These are phyloP conservation scores for Malurus cyaneus DNA, from an alignment of 2,113 vertebrate genomes.

Conservation along the genomic window DNA sequence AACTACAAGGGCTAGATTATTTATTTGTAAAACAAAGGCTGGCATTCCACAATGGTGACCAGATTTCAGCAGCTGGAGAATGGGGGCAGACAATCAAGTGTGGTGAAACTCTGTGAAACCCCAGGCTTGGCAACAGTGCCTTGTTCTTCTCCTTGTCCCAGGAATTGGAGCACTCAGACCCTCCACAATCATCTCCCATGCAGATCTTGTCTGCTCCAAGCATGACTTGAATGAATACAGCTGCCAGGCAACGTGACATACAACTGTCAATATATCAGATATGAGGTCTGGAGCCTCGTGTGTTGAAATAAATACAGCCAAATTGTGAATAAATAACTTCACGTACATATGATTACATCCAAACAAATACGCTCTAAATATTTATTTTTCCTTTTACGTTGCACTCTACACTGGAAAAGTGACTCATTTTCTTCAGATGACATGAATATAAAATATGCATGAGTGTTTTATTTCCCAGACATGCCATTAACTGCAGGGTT, in stretches of 20 bases:
- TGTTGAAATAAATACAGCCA: background rate
- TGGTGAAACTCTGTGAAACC: background rate
- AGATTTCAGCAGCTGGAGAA: constrained; percentile 29
- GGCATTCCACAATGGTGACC: background rate
- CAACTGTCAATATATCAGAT: background rate
- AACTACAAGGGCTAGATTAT: background rate
- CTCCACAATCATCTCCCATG: background rate
- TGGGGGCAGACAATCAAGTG: background rate
- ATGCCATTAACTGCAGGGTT: background rate
- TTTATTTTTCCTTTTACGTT: constrained; percentile 19
- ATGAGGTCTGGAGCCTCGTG: background rate
- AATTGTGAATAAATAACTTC: background rate
- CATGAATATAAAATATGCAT: background rate
- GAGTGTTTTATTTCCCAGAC: background rate
- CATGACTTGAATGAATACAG: background rate
- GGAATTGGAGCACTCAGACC: background rate
- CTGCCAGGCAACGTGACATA: background rate
- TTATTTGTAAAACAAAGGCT: background rate
- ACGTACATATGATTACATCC: background rate
- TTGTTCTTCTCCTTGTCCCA: background rate
- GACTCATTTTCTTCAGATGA: background rate
- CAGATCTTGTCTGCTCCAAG: background rate
- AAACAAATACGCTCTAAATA: constrained; percentile 9
- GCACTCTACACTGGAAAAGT: background rate
- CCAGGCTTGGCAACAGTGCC: background rate